These are phyloP conservation scores for Anoplius nigerrimus DNA, from an alignment of 2,888 invertebrate species.

Conservation along the genomic window DNA sequence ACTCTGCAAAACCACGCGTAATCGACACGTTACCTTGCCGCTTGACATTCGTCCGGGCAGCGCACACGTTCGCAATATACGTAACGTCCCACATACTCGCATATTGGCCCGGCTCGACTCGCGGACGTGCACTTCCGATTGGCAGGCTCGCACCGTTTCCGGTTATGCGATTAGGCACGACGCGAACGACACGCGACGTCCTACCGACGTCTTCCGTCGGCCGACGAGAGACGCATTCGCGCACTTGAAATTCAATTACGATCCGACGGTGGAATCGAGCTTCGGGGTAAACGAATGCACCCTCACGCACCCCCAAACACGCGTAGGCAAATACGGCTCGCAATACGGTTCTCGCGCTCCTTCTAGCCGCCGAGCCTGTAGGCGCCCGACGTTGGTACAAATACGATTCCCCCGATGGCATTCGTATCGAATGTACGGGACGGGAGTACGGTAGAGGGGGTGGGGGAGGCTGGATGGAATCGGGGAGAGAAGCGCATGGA, in stretches of 20 bases:
- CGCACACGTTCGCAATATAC: too few relatives aligned
- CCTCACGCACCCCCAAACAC: conserved; percentile 54
- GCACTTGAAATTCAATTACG: conserved; percentile 55
- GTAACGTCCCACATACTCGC: background rate
- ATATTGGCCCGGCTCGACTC: too few relatives aligned
- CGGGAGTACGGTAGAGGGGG: conserved; percentile 12
- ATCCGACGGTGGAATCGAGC: conserved; percentile 54
- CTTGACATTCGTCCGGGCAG: too few relatives aligned
- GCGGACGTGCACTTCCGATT: background rate
- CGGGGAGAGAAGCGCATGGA: background rate
- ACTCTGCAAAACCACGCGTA: too few relatives aligned
- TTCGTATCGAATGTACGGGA: conserved; percentile 19
- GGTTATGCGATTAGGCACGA: conserved; percentile 6
- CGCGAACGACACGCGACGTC: background rate
- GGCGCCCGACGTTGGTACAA: conserved; percentile 28
- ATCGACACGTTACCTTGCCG: too few relatives aligned
- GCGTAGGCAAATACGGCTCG: conserved; percentile 49
- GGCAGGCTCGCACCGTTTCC: background rate
- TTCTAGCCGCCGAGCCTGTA: conserved; percentile 30
- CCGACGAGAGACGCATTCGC: conserved; percentile 5
- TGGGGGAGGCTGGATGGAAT: too few relatives aligned
- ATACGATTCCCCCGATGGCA: conserved; percentile 30
- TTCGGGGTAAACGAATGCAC: conserved; percentile 60
- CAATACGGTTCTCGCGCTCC: too few relatives aligned
- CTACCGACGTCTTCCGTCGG: background rate